A percentile compares a stretch with the other conserved stretches of the same genome.
Conservation (phyloP, 2,888 invertebrate genomes). For the Drosophila meridionalis region DNA sequence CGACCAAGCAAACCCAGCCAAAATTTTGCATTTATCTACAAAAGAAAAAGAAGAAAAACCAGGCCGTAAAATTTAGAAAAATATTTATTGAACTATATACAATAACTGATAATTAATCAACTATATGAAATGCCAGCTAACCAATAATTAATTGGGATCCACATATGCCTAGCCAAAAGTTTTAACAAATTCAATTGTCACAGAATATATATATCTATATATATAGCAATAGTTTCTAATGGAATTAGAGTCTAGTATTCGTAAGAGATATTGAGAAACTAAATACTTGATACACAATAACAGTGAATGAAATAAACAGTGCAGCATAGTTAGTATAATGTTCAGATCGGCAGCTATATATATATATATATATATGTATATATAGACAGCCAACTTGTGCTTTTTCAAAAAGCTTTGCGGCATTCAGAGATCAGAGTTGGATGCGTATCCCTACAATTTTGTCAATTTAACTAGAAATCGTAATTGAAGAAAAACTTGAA, state of each 20-base stretch:
- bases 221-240: constrained; percentile 53
- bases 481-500: neutral
- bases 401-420: constrained; percentile 63
- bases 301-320: constrained; percentile 24
- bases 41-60: constrained; percentile 14
- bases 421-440: constrained; percentile 13
- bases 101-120: constrained; percentile 29
- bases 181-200: constrained; percentile 35
- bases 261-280: constrained; percentile 36
- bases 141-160: constrained; percentile 40
- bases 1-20: constrained; percentile 71
- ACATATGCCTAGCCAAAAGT: constrained; percentile 50
- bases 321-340: constrained; percentile 40
- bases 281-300: constrained; percentile 40
- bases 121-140: constrained; percentile 35
- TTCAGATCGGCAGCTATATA: constrained; percentile 25
- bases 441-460: constrained; percentile 70
- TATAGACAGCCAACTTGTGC: constrained; percentile 34
- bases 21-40: constrained; percentile 77
- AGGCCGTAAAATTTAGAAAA: constrained; percentile 47
- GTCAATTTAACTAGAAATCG: constrained; percentile 59
- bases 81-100: constrained; percentile 67
- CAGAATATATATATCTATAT: constrained; percentile 3
- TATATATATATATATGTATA: constrained; percentile 1
- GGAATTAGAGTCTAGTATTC: constrained; percentile 58